Conservation (phyloP, 2,113 vertebrate species). For the Lepidothrix coronata region DNA sequence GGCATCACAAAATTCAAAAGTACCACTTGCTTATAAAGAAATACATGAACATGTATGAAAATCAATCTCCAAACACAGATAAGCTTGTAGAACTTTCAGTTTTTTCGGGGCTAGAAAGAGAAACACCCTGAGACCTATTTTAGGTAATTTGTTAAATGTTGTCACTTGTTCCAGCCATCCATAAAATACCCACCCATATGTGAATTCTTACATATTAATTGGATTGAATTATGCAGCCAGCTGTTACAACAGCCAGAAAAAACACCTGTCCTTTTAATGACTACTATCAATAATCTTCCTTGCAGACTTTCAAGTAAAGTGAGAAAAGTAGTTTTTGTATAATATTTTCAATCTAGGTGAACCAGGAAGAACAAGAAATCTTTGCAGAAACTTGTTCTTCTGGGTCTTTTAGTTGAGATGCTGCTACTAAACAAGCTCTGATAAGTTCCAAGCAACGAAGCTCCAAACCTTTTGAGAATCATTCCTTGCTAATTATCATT, state of each 20-base stretch:
- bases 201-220: constrained; percentile 43
- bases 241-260: constrained; percentile 48
- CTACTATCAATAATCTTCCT: constrained; percentile 49
- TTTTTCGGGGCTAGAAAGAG: not conserved
- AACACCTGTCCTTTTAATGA: constrained; percentile 56
- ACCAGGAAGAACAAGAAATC: not conserved
- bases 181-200: constrained; percentile 43
- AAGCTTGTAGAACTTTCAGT: not conserved
- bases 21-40: not conserved
- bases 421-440: fast-evolving
- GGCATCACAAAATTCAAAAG: not conserved
- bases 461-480: not conserved
- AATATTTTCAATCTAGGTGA: not conserved
- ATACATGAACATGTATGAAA: not conserved
- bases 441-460: not conserved
- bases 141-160: constrained; percentile 40
- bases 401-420: not conserved
- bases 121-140: constrained; percentile 2
- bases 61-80: not conserved
- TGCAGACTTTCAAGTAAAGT: not conserved
- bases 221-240: constrained; percentile 44
- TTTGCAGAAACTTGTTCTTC: not conserved
- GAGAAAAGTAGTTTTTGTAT: not conserved
- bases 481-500: not conserved
- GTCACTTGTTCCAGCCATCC: constrained; percentile 33